Conservation (phyloP, 2,113 vertebrate species). For the Erinaceus europaeus region DNA sequence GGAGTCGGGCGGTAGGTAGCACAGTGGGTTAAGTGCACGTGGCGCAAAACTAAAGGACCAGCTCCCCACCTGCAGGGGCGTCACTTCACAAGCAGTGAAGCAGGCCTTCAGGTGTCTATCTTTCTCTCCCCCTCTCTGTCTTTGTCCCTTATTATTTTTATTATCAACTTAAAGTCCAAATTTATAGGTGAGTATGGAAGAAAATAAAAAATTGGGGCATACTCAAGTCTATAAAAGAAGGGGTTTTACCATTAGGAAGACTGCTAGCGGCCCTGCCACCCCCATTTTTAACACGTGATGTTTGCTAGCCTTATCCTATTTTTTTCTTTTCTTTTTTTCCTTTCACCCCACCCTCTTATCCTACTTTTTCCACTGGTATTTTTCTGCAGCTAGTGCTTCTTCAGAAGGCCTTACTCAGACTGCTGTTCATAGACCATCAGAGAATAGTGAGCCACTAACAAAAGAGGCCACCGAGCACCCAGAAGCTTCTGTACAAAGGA, state of each 20-base stretch:
- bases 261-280: neutral
- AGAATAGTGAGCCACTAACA: slow-evolving; percentile 80
- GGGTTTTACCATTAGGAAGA: neutral
- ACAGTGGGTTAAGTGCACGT: too few relatives aligned
- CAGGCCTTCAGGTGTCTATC: too few relatives aligned
- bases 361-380: neutral
- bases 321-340: too few relatives aligned
- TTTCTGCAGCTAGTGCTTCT: slow-evolving; percentile 54
- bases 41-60: too few relatives aligned
- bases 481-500: slow-evolving; percentile 81
- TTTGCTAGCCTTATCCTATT: neutral
- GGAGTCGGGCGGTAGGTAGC: too few relatives aligned
- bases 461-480: slow-evolving; percentile 72
- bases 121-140: neutral
- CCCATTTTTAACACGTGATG: neutral
- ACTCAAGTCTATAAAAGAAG: neutral
- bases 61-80: too few relatives aligned
- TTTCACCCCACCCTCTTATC: too few relatives aligned
- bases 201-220: neutral
- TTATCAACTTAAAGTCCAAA: neutral
- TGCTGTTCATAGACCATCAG: slow-evolving; percentile 78
- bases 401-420: slow-evolving; percentile 83
- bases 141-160: neutral
- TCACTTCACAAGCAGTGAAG: too few relatives aligned
- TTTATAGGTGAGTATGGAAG: neutral